phyloP scores from a whole-genome alignment of 2,113 vertebrate species.

The Oncorhynchus gorbuscha region DNA sequence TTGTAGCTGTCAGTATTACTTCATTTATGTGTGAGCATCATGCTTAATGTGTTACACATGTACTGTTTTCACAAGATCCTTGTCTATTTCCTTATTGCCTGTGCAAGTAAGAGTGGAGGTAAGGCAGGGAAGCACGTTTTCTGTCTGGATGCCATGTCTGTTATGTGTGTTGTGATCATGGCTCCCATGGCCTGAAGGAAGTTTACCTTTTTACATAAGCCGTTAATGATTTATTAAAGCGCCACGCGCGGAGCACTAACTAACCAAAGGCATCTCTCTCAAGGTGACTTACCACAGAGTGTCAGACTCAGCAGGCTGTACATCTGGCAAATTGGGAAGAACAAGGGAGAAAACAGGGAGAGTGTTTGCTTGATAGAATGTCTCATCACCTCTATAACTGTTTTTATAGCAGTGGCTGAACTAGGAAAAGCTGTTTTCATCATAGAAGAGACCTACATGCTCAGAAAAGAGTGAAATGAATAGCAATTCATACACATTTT shows the following conservation, averaged over 20 bases:
- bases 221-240: conserved; percentile 54
- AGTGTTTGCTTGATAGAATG: conserved; percentile 27
- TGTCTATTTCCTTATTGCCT: too few relatives aligned
- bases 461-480: too few relatives aligned
- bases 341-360: conserved; percentile 12
- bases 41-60: too few relatives aligned
- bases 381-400: conserved; percentile 9
- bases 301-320: conserved; percentile 6
- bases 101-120: neutral
- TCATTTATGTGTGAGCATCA: too few relatives aligned
- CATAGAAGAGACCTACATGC: too few relatives aligned
- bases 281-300: conserved; percentile 41
- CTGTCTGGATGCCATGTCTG: conserved; percentile 29
- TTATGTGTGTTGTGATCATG: conserved; percentile 4
- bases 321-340: neutral
- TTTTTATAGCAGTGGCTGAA: too few relatives aligned
- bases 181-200: conserved; percentile 34
- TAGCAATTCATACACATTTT: too few relatives aligned
- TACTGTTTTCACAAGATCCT: too few relatives aligned
- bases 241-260: conserved; percentile 16
- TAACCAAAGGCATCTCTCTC: conserved; percentile 32
- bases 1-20: too few relatives aligned
- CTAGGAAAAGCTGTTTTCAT: too few relatives aligned
- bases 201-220: conserved; percentile 52
- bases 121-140: conserved; percentile 12